These are phyloP conservation scores for Pseudopleuronectes americanus DNA, from an alignment of 2,797 vertebrate species.

Conservation along the genomic window DNA sequence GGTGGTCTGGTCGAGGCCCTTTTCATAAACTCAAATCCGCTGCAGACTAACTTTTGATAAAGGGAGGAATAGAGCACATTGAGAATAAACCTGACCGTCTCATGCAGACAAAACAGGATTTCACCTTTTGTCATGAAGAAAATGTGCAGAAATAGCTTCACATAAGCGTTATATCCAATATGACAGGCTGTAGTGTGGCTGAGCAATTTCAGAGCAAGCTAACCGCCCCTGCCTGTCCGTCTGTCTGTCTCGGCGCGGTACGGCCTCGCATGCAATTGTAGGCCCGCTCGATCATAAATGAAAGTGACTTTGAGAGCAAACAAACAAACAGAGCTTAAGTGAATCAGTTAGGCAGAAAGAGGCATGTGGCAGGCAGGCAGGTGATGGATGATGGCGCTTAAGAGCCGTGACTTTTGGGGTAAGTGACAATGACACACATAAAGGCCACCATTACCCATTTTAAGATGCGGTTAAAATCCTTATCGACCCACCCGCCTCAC, in stretches of 20 bases:
- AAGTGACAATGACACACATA: constrained; percentile 86
- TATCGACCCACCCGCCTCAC: constrained; percentile 78
- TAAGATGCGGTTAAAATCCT: constrained; percentile 83
- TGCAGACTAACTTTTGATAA: constrained; percentile 9
- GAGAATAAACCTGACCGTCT: constrained; percentile 1
- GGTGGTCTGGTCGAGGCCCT: constrained; percentile 2
- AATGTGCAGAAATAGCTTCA: constrained; percentile 26
- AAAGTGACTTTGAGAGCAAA: constrained; percentile 81
- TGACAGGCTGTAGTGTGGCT: constrained; percentile 36
- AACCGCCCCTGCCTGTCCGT: constrained; percentile 31
- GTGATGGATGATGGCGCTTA: constrained; percentile 83
- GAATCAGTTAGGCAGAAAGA: constrained; percentile 78
- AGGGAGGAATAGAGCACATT: not conserved
- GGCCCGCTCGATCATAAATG: constrained; percentile 72
- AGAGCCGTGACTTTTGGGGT: constrained; percentile 83
- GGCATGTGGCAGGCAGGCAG: constrained; percentile 76
- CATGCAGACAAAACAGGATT: constrained; percentile 7
- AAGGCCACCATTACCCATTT: constrained; percentile 83
- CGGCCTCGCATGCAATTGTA: constrained; percentile 32
- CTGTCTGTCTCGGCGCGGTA: constrained; percentile 24
- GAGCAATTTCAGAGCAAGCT: constrained; percentile 31
- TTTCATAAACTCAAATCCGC: constrained; percentile 14
- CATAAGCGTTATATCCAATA: constrained; percentile 35
- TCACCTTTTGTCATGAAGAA: constrained; percentile 16
- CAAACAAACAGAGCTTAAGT: constrained; percentile 79